phyloP scores from a whole-genome alignment of 2,113 vertebrate species.

The Prolemur simus region DNA sequence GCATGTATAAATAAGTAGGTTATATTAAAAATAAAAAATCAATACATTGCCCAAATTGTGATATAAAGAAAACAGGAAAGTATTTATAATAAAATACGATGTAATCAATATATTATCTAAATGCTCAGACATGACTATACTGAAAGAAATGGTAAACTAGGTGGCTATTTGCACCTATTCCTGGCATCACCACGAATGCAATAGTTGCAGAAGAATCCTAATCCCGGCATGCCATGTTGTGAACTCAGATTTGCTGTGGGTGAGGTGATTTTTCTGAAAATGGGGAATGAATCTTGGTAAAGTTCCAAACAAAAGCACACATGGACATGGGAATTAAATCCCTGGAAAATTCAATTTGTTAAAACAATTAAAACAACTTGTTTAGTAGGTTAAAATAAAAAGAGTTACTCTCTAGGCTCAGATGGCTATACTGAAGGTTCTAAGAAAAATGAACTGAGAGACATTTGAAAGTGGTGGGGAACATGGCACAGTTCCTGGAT shows the following conservation, averaged over 20 bases:
- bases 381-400: not conserved
- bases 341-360: not conserved
- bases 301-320: not conserved
- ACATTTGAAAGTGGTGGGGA: not conserved
- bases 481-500: not conserved
- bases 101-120: not conserved
- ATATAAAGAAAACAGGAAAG: not conserved
- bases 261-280: not conserved
- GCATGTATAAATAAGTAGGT: not conserved
- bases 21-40: constrained; percentile 1
- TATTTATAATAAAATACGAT: not conserved
- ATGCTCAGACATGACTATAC: not conserved
- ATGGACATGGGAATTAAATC: not conserved
- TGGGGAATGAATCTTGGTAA: not conserved
- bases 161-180: not conserved
- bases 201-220: not conserved
- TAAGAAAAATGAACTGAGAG: not conserved
- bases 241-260: not conserved
- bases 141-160: not conserved
- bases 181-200: not conserved
- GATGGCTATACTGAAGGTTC: not conserved
- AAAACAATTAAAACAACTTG: not conserved
- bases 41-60: not conserved
- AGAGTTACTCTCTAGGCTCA: not conserved
- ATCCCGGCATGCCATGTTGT: rapidly evolving